A percentile compares a stretch with the other conserved stretches of the same genome.
phyloP scores from a whole-genome alignment of 2,888 invertebrate genomes.

The Osmoderma eremita region DNA sequence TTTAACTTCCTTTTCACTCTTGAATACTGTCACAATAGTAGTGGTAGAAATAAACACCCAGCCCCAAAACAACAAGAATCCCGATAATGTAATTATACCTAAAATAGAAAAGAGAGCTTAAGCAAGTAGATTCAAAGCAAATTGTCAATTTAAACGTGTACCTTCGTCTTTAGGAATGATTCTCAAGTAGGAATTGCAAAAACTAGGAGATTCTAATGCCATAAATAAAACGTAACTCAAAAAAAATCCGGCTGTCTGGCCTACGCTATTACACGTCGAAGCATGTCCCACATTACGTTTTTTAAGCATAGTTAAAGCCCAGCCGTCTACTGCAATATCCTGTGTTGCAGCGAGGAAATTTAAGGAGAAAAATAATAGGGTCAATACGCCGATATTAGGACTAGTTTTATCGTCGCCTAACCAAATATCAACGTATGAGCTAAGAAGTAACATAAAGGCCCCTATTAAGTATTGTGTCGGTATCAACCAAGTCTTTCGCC shows the following conservation, averaged over 20 bases:
- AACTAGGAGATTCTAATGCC: constrained; percentile 93
- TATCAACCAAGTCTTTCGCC: constrained; percentile 95
- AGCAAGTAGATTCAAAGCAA: constrained; percentile 12
- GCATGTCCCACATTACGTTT: constrained; percentile 97
- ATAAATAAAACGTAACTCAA: constrained; percentile 96
- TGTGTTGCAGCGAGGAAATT: constrained; percentile 99
- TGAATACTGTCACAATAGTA: constrained; percentile 88
- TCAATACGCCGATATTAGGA: constrained; percentile 82
- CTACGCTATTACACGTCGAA: constrained; percentile 98
- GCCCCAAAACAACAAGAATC: constrained; percentile 96
- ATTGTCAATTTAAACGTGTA: constrained; percentile 57
- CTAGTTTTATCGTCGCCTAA: constrained; percentile 71
- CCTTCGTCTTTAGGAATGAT: constrained; percentile 74
- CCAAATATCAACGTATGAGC: constrained; percentile 79
- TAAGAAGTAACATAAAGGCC: constrained; percentile 88
- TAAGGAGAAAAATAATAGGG: constrained; percentile 86
- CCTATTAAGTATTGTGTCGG: constrained; percentile 94
- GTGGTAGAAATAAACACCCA: constrained; percentile 90
- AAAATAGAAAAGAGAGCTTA: no score
- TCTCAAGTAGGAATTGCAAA: constrained; percentile 94
- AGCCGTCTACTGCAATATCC: constrained; percentile 99
- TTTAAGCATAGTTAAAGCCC: constrained; percentile 98
- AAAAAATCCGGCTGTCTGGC: constrained; percentile 98
- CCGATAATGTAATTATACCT: constrained; percentile 65
- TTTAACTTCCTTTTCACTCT: constrained; percentile 74